phyloP scores from a whole-genome alignment of 2,797 vertebrate genomes.

The Moxostoma hubbsi region DNA sequence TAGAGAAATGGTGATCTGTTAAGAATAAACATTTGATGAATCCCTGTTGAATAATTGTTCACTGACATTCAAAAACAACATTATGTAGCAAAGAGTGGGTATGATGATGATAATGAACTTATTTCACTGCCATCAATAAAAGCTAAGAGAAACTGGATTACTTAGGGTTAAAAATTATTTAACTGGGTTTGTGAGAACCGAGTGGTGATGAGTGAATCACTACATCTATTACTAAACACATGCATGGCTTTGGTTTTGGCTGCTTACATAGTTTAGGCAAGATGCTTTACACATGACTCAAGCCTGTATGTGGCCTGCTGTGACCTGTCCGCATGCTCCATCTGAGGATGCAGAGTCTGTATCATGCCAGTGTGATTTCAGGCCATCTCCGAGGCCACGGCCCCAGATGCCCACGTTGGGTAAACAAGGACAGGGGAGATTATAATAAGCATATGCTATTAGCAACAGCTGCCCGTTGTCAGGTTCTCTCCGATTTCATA shows the following conservation, averaged over 20 bases:
- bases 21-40: constrained; percentile 3
- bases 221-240: neutral
- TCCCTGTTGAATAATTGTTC: constrained; percentile 4
- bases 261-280: constrained; percentile 1
- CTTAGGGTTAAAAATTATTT: neutral
- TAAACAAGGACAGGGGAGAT: constrained; percentile 25
- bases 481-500: no score
- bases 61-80: neutral
- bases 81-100: neutral
- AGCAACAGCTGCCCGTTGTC: constrained; percentile 2
- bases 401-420: neutral
- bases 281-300: neutral
- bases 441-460: constrained; percentile 13
- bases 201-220: neutral
- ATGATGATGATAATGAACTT: neutral
- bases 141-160: neutral
- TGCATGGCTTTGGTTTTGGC: neutral
- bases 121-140: constrained; percentile 5
- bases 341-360: neutral
- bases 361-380: constrained; percentile 29
- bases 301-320: neutral
- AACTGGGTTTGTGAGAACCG: neutral
- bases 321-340: neutral
- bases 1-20: constrained; percentile 5
- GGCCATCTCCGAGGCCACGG: constrained; percentile 9